phyloP scores from a whole-genome alignment of 2,113 vertebrate species.

The Pogonocichla stellata region DNA sequence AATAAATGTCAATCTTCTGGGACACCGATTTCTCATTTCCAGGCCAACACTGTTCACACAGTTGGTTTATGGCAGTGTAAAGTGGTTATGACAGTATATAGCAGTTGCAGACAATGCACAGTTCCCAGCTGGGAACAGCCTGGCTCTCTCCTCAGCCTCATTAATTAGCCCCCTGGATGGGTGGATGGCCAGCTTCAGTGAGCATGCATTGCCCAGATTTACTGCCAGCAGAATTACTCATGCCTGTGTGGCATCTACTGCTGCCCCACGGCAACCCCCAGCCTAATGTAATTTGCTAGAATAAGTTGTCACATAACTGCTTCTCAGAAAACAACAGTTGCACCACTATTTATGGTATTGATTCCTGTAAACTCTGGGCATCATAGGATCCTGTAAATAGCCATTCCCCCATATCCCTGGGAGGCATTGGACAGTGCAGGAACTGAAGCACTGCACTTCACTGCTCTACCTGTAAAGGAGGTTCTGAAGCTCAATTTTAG shows the following conservation, averaged over 20 bases:
- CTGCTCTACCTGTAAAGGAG: background rate
- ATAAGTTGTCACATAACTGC: background rate
- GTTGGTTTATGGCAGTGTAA: conserved; percentile 6
- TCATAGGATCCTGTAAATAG: background rate
- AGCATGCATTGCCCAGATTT: background rate
- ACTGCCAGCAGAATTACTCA: background rate
- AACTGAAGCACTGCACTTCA: background rate
- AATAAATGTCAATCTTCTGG: conserved; percentile 43
- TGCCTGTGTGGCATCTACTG: background rate
- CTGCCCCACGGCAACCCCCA: background rate
- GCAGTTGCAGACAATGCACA: background rate
- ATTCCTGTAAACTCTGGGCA: background rate
- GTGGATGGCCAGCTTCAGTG: background rate
- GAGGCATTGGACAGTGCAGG: background rate
- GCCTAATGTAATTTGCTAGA: background rate
- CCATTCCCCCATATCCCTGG: background rate
- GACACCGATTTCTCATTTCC: conserved; percentile 26
- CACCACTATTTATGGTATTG: background rate
- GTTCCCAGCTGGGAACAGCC: conserved; percentile 36
- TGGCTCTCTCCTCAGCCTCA: conserved; percentile 12
- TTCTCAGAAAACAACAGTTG: conserved; percentile 28
- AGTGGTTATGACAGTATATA: conserved; percentile 38
- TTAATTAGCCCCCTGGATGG: background rate
- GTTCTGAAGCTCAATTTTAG: background rate
- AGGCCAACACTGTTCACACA: conserved; percentile 11